Evolutionary conservation across 2,888 invertebrate genomes (phyloP).

Genomic region (Theretra japonica): DNA sequence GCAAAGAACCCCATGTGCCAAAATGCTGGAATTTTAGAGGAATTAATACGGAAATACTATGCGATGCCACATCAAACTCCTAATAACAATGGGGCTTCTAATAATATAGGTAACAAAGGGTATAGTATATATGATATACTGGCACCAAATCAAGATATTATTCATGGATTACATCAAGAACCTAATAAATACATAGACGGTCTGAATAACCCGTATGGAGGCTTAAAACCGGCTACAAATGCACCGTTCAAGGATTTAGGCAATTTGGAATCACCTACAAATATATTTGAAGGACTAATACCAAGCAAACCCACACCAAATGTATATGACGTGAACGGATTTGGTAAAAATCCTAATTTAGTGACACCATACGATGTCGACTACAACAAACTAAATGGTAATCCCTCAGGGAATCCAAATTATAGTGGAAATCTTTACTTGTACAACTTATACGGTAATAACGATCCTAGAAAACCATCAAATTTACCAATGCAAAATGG

Average conservation of each 20-base stretch:
- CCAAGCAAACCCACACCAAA: background rate
- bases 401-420: background rate
- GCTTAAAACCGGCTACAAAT: background rate
- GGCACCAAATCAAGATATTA: background rate
- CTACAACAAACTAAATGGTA: background rate
- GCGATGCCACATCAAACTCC: background rate
- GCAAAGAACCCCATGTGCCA: slow-evolving; percentile 17
- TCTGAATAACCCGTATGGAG: background rate
- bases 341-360: background rate
- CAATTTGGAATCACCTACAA: background rate
- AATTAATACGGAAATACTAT: background rate
- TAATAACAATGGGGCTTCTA: background rate
- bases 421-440: background rate
- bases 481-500: background rate
- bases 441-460: background rate
- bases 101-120: background rate
- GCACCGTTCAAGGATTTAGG: too few species aligned
- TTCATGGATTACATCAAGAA: background rate
- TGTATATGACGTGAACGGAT: background rate
- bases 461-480: too few species aligned
- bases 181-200: background rate
- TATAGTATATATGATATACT: slow-evolving; percentile 6
- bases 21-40: background rate
- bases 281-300: background rate
- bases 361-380: background rate